Evolutionary conservation across 2,888 invertebrate species (phyloP), one percentile per base, ranked within the genome.

Genomic region (Unio delphinus): DNA sequence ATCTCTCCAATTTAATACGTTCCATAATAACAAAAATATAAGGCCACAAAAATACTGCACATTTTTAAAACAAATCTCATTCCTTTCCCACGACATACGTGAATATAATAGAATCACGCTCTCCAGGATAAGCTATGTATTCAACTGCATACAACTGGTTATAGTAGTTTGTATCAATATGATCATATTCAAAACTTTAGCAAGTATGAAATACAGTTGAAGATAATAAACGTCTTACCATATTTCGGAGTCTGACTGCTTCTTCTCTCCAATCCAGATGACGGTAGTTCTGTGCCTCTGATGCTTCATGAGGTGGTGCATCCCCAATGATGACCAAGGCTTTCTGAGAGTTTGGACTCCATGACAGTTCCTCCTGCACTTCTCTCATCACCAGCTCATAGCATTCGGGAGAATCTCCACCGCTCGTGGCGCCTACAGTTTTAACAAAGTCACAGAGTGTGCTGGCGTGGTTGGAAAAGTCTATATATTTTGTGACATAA

Each of bases 361-460:
- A 85, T 6, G 76, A 71, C 26, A 83, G 72, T 60, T 76, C 64
- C 56, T 78, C 76, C n/a, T 82, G 78, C 0, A 78, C 83, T 55
- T 85, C 73, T 58, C 76, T 66, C 67, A 86, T 79, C 11, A 85
- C 85, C 61, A 86, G 74, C 67, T 86, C 86, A 63, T 85, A 85
- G 60, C 83, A 84, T 68, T 85, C 84, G 4, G 79, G 80, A 54
- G 61, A 61, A 65, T 84, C 84, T 5, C 84, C 81, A 0, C 85
- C 85, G 5, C 73, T 64, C 15, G 76, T 76, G 20, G 56, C 58
- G 1, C 2, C 60, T 7, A 73, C 76, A 62, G 64, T 60, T 15
- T 54, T 34, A 1, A 76, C 76, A 66, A 76, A 76, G 20, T 67
- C 58, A 45, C 73, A 76, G 6, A 76, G 65, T 5, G 54, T 61